Evolutionary conservation across 2,113 vertebrate genomes (phyloP).

Genomic region (Seriola dumerili): DNA sequence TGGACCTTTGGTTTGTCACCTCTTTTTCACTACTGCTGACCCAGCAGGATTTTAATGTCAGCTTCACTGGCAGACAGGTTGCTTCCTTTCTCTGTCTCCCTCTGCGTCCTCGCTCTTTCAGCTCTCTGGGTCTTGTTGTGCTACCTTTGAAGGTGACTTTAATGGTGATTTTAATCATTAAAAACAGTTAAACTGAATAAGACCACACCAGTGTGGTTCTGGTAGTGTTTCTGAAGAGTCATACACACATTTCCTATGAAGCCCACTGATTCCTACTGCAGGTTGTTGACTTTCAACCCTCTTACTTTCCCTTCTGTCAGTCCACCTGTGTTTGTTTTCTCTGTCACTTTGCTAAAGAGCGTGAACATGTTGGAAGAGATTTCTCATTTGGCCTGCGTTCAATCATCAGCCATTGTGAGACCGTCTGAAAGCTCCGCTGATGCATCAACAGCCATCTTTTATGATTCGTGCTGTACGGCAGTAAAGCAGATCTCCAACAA

Average conservation of each 20-base stretch:
- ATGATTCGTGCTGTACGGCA: conserved; percentile 15
- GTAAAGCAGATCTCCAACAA: conserved; percentile 1
- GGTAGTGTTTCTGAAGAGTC: background rate
- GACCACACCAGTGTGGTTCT: background rate
- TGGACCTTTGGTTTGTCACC: conserved; percentile 27
- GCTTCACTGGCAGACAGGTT: conserved; percentile 20
- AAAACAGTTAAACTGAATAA: background rate
- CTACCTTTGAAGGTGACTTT: conserved; percentile 1
- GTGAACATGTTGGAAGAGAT: background rate
- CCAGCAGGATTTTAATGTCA: conserved; percentile 60
- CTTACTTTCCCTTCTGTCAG: conserved; percentile 1
- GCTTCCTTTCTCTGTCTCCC: conserved; percentile 6
- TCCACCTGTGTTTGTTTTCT: conserved; percentile 26
- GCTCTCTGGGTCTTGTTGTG: conserved; percentile 8
- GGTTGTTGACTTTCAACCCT: background rate
- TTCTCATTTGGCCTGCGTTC: conserved; percentile 18
- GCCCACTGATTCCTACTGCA: background rate
- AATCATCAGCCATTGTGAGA: conserved; percentile 26
- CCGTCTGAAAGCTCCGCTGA: conserved; percentile 21
- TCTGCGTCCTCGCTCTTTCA: background rate
- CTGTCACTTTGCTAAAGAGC: conserved; percentile 4
- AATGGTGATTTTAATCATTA: conserved; percentile 8
- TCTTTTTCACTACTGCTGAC: conserved; percentile 46
- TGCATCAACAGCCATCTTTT: background rate
- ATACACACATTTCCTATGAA: conserved; percentile 5